These are phyloP conservation scores for Apodemia duryi DNA, from an alignment of 2,888 invertebrate species.

Conservation along the genomic window DNA sequence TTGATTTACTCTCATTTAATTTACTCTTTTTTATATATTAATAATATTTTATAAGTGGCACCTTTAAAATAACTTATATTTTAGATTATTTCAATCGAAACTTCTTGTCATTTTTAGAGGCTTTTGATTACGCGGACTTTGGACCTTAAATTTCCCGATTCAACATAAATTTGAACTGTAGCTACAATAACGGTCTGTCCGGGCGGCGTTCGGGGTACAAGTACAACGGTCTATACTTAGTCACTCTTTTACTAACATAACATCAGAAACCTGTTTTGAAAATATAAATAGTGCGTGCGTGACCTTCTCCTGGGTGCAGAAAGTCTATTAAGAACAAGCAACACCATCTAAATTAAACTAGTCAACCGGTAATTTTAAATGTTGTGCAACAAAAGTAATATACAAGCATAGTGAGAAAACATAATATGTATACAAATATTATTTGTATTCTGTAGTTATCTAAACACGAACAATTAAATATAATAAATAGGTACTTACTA, in stretches of 20 bases:
- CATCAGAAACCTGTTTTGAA: constrained; percentile 11
- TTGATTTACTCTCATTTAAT: too few species aligned
- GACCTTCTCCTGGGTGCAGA: constrained; percentile 5
- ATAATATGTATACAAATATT: too few species aligned
- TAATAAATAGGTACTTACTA: constrained; percentile 82
- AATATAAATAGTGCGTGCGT: constrained; percentile 13
- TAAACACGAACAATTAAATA: background rate
- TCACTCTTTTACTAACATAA: background rate
- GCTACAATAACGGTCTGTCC: background rate
- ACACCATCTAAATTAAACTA: background rate
- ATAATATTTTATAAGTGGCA: too few species aligned
- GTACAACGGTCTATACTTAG: background rate
- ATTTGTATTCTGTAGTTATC: too few species aligned
- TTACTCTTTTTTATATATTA: too few species aligned
- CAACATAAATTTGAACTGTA: too few species aligned
- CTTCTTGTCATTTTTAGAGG: too few species aligned
- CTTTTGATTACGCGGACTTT: too few species aligned
- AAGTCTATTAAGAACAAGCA: background rate
- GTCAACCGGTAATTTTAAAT: constrained; percentile 1
- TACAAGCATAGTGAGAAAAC: too few species aligned
- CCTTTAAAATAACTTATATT: too few species aligned
- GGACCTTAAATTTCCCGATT: too few species aligned
- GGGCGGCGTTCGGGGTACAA: background rate
- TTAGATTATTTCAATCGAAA: too few species aligned
- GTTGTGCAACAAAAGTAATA: background rate